phyloP scores from a whole-genome alignment of 2,797 vertebrate genomes.

The Microchirus variegatus region DNA sequence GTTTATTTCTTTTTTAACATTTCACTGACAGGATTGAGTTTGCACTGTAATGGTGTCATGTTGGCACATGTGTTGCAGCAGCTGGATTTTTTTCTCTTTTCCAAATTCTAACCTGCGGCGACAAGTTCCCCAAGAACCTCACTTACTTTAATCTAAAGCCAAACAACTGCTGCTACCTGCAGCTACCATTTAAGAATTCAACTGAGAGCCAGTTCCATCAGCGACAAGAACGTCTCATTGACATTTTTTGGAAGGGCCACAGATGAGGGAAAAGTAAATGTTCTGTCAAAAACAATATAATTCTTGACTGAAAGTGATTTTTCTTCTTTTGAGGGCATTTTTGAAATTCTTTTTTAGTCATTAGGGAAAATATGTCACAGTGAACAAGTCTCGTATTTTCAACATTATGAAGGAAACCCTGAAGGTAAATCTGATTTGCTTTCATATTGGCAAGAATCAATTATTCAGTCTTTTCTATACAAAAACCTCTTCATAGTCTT shows the following conservation, averaged over 20 bases:
- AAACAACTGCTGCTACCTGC: not conserved
- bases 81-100: not conserved
- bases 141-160: constrained; percentile 3
- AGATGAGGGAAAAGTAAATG: not conserved
- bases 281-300: not conserved
- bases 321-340: not conserved
- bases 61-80: constrained; percentile 29
- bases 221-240: not conserved
- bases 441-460: not conserved
- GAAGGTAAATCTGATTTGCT: not conserved
- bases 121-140: constrained; percentile 26
- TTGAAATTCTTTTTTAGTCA: not conserved
- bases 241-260: not conserved
- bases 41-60: constrained; percentile 12
- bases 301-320: not conserved
- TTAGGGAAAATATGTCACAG: not conserved
- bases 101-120: constrained; percentile 46
- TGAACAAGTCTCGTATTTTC: too few species aligned
- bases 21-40: not conserved
- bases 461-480: not conserved
- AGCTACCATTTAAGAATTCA: not conserved
- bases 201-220: not conserved
- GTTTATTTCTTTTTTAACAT: not conserved
- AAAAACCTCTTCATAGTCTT: constrained; percentile 3
- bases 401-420: not conserved